Percentiles rank a stretch among this genome's conserved stretches.
Conservation (phyloP, 2,888 invertebrate genomes). For the Halictus quadricinctus region DNA sequence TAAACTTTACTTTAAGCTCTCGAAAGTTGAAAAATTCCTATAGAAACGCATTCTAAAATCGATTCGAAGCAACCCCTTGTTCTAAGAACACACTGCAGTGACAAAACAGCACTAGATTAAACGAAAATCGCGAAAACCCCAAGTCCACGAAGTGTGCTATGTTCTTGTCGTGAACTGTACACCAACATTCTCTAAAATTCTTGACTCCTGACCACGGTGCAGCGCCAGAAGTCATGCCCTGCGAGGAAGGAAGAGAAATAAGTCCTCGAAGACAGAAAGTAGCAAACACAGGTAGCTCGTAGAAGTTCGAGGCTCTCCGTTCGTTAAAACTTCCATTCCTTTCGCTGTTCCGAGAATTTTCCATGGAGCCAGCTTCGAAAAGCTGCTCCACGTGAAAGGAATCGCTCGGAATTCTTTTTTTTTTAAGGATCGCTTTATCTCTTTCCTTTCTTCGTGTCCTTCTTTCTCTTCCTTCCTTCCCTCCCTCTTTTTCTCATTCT, state of each 20-base stretch:
- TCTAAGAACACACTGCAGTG: too few species aligned
- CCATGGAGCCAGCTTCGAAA: background rate
- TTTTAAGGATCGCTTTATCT: background rate
- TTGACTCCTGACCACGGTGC: background rate
- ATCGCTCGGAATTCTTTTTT: constrained; percentile 19
- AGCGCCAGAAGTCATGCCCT: background rate
- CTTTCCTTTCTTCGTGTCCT: too few species aligned
- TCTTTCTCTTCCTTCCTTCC: background rate
- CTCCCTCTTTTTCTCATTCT: background rate
- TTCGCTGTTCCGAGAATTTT: constrained; percentile 1
- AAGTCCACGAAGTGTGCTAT: background rate
- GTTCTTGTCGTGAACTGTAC: background rate
- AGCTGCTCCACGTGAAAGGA: background rate
- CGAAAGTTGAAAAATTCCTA: too few species aligned
- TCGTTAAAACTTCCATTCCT: background rate
- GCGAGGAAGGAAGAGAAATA: background rate
- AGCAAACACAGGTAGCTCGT: constrained; percentile 3
- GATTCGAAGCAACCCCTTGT: too few species aligned
- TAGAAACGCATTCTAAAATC: too few species aligned
- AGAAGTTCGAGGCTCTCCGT: background rate
- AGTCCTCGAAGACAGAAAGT: background rate
- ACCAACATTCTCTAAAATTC: background rate
- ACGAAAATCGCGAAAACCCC: background rate
- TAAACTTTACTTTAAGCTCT: too few species aligned
- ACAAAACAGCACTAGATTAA: too few species aligned